Evolutionary conservation across 2,113 vertebrate genomes (phyloP).

Genomic region (Callipepla californica): DNA sequence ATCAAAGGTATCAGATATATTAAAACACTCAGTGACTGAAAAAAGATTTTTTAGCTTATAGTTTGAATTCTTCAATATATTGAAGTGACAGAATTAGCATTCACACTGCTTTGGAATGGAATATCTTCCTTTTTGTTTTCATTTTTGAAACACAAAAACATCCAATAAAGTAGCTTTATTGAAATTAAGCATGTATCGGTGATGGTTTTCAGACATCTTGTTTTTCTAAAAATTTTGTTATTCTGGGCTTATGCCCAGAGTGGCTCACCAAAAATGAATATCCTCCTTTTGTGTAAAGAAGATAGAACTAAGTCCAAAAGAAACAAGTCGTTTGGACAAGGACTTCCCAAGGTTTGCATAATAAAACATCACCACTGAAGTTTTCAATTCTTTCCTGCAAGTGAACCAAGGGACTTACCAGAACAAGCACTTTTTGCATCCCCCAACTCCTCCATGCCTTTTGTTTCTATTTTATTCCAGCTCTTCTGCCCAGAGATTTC

Average conservation of each 20-base stretch:
- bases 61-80: not conserved
- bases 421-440: not conserved
- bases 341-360: not conserved
- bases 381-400: not conserved
- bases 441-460: fast-evolving
- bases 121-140: not conserved
- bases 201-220: not conserved
- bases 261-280: not conserved
- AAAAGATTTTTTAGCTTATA: not conserved
- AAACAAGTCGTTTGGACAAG: not conserved
- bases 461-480: not conserved
- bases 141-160: not conserved
- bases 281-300: not conserved
- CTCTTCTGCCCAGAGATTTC: not conserved
- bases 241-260: not conserved
- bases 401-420: not conserved
- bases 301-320: not conserved
- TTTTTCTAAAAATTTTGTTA: not conserved
- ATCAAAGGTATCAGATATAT: not conserved
- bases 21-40: not conserved
- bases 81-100: not conserved
- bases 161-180: not conserved
- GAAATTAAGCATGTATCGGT: not conserved
- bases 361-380: not conserved
- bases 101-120: not conserved